Conservation (phyloP, 2,113 vertebrate genomes). For the Penelope pileata region DNA sequence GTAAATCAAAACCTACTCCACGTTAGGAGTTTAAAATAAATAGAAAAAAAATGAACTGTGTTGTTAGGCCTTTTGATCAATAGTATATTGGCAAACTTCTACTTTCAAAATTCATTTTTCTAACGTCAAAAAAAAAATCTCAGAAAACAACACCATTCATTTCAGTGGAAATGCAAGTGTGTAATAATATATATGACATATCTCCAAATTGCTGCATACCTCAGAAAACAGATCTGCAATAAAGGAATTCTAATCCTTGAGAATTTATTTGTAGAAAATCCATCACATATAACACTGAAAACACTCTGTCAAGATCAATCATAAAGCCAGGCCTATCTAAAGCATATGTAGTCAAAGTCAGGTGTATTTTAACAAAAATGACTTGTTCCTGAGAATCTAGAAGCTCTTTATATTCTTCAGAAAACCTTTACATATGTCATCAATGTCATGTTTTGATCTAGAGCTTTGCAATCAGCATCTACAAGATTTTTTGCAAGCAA, state of each 20-base stretch:
- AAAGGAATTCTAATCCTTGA: slow-evolving; percentile 44
- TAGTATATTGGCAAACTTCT: neutral
- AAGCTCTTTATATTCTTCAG: neutral
- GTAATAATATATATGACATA: slow-evolving; percentile 45
- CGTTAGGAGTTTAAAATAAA: neutral
- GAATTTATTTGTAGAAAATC: slow-evolving; percentile 54
- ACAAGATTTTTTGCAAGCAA: neutral
- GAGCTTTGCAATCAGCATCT: neutral
- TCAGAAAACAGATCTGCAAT: slow-evolving; percentile 50
- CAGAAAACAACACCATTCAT: slow-evolving; percentile 8
- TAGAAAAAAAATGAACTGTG: neutral
- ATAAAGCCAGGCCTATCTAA: slow-evolving; percentile 31
- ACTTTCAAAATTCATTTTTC: neutral
- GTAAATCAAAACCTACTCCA: neutral
- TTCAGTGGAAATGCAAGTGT: slow-evolving; percentile 43
- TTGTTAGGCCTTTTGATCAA: neutral
- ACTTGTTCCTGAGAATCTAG: neutral
- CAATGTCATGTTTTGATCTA: neutral
- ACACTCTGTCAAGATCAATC: slow-evolving; percentile 24
- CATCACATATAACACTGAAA: slow-evolving; percentile 43
- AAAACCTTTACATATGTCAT: neutral
- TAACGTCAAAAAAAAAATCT: slow-evolving; percentile 5
- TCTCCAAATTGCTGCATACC: slow-evolving; percentile 10
- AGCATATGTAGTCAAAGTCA: neutral
- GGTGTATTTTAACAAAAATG: neutral